Evolutionary conservation across 2,113 vertebrate genomes (phyloP).

Genomic region (Hipposideros armiger): DNA sequence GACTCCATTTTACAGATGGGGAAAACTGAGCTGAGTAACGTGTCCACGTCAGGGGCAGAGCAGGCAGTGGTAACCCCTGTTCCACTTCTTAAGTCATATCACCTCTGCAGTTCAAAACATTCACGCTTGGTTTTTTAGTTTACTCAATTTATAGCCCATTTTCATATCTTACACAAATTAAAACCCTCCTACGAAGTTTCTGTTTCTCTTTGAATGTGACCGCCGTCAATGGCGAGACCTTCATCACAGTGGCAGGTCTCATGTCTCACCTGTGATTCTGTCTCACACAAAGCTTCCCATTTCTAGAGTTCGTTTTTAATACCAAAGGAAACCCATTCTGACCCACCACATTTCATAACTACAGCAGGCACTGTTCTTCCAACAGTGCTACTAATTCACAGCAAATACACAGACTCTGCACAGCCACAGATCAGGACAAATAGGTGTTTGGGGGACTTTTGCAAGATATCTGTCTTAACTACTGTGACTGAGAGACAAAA

Average conservation of each 20-base stretch:
- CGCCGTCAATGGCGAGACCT: neutral
- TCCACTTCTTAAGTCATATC: neutral
- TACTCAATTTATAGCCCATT: neutral
- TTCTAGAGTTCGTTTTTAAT: neutral
- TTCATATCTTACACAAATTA: neutral
- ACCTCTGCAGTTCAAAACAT: neutral
- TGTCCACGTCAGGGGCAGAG: neutral
- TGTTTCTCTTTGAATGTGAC: neutral
- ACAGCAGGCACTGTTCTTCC: neutral
- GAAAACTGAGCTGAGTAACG: neutral
- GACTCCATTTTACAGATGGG: constrained; percentile 4
- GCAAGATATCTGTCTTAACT: neutral
- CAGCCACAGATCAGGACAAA: neutral
- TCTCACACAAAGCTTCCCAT: neutral
- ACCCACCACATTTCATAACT: neutral
- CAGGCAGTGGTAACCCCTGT: too few relatives aligned
- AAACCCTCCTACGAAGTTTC: neutral
- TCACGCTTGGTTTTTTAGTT: neutral
- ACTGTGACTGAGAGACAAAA: neutral
- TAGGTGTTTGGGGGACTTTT: neutral
- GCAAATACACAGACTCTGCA: neutral
- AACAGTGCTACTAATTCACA: neutral
- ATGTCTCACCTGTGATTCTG: neutral
- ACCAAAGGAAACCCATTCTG: neutral
- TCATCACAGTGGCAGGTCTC: neutral